A percentile compares a stretch with the other conserved stretches of the same genome.
Conservation (phyloP, 2,113 vertebrate genomes). For the Athene noctua region DNA sequence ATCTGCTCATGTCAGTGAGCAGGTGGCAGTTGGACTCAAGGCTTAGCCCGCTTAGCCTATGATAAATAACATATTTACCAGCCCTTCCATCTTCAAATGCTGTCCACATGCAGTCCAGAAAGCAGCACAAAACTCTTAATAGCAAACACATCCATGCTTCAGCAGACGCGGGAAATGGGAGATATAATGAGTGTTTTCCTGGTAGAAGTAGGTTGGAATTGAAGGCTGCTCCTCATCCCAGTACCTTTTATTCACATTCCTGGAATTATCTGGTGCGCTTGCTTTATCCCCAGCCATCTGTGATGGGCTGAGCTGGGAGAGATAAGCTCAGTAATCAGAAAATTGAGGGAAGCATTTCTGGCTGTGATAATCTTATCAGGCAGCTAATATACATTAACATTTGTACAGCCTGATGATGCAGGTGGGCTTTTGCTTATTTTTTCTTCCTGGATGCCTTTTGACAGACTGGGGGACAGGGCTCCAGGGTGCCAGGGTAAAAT, state of each 20-base stretch:
- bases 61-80: conserved; percentile 46
- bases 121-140: not conserved
- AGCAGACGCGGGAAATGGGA: not conserved
- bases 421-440: conserved; percentile 41
- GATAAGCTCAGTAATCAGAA: conserved; percentile 74
- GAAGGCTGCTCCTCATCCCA: not conserved
- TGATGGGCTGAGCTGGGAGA: conserved; percentile 62
- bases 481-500: not conserved
- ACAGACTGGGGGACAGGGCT: not conserved
- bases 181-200: conserved; percentile 46
- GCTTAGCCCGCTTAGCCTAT: not conserved
- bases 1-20: not conserved
- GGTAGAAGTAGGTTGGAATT: conserved; percentile 30
- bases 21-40: conserved; percentile 31
- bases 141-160: conserved; percentile 49
- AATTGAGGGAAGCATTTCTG: conserved; percentile 73
- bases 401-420: conserved; percentile 47
- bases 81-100: conserved; percentile 4
- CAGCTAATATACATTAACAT: conserved; percentile 64
- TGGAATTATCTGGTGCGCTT: conserved; percentile 50
- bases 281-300: conserved; percentile 69
- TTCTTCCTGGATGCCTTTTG: not conserved
- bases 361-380: conserved; percentile 71
- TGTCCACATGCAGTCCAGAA: not conserved
- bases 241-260: conserved; percentile 55